A percentile compares a stretch with the other conserved stretches of the same genome.
Conservation (phyloP, 2,797 vertebrate genomes). For the Natrix natrix region DNA sequence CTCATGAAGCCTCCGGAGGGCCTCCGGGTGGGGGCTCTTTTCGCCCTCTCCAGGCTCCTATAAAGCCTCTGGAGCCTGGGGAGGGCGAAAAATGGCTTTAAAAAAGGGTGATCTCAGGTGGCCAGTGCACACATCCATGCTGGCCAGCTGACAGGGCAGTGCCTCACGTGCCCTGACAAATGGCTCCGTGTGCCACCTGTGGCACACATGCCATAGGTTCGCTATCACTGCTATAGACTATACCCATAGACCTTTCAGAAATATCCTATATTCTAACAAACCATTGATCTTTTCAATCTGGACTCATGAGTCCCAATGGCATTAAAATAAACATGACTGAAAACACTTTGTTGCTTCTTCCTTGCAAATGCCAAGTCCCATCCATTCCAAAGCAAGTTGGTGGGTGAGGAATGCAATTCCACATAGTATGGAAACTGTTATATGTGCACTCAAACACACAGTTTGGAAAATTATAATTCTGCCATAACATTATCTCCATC, state of each 20-base stretch:
- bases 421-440: neutral
- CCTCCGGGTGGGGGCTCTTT: no score
- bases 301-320: neutral
- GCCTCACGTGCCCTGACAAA: no score
- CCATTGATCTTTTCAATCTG: neutral
- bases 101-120: no score
- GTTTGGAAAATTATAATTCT: neutral
- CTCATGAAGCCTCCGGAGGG: no score
- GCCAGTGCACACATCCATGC: no score
- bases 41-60: no score
- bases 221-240: neutral
- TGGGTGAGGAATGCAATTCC: neutral
- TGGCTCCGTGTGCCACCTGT: no score
- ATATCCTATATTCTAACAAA: neutral
- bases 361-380: neutral
- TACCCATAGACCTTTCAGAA: neutral
- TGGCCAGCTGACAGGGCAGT: no score
- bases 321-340: neutral
- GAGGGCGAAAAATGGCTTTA: no score
- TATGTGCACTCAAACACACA: neutral
- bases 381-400: neutral
- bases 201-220: no score
- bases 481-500: neutral
- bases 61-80: no score
- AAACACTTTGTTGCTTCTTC: neutral